Conservation (phyloP, 2,888 invertebrate genomes). For the Heliconius ismenius region DNA sequence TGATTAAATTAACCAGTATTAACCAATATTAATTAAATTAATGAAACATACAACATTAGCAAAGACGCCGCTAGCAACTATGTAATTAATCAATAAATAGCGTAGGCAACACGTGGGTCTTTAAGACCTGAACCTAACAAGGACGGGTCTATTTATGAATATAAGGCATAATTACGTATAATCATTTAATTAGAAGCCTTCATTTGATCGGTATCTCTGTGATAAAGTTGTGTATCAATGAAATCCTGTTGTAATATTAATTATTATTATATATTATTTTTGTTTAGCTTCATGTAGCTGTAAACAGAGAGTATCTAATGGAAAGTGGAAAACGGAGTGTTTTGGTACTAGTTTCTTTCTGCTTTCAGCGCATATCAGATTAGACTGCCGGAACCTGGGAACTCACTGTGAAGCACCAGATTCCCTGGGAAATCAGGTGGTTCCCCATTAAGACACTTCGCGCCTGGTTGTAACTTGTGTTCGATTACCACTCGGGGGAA, state of each 20-base stretch:
- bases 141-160: constrained; percentile 10
- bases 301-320: too few relatives aligned
- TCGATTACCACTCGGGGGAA: too few relatives aligned
- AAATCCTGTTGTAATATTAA: constrained; percentile 12
- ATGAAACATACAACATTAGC: neutral
- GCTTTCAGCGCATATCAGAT: too few relatives aligned
- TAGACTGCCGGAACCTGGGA: too few relatives aligned
- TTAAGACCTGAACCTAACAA: constrained; percentile 9
- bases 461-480: too few relatives aligned
- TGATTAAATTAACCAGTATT: neutral
- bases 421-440: too few relatives aligned
- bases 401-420: too few relatives aligned
- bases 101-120: constrained; percentile 17
- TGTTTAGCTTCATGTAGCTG: too few relatives aligned
- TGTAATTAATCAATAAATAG: constrained; percentile 8
- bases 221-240: constrained; percentile 3
- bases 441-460: too few relatives aligned
- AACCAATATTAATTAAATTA: neutral
- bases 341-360: too few relatives aligned
- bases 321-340: too few relatives aligned
- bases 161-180: constrained; percentile 24
- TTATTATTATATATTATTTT: too few relatives aligned
- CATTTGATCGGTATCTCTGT: constrained; percentile 16
- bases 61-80: neutral
- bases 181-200: constrained; percentile 23